Evolutionary conservation across 2,888 invertebrate species (phyloP).

Genomic region (Chalcosyrphus nemorum): DNA sequence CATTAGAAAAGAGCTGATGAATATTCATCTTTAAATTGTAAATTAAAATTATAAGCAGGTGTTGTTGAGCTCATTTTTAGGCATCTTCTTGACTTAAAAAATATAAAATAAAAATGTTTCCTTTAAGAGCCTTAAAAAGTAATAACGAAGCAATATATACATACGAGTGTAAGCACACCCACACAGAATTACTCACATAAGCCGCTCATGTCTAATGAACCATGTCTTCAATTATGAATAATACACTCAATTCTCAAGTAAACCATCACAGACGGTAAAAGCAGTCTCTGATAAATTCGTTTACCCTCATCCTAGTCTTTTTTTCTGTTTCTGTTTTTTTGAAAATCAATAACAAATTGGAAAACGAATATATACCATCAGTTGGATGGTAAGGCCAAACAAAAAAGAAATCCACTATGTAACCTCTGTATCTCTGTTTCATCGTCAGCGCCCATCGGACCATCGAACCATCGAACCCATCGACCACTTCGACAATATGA

Average conservation of each 20-base stretch:
- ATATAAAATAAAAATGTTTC: background rate
- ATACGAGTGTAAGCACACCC: no score
- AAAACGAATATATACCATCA: constrained; percentile 15
- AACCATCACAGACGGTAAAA: constrained; percentile 6
- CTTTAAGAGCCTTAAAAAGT: background rate
- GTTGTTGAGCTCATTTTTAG: no score
- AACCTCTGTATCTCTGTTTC: background rate
- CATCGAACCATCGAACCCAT: background rate
- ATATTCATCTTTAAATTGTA: no score
- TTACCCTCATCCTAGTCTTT: background rate
- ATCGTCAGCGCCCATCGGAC: no score
- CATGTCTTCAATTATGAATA: constrained; percentile 15
- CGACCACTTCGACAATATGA: constrained; percentile 27
- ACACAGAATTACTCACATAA: background rate
- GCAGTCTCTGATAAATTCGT: background rate
- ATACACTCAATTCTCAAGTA: constrained; percentile 1
- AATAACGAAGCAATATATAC: background rate
- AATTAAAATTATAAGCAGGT: no score
- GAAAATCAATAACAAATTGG: constrained; percentile 30
- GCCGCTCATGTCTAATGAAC: background rate
- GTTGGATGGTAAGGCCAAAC: background rate
- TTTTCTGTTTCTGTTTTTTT: constrained; percentile 1
- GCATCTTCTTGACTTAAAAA: no score
- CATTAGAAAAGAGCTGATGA: no score
- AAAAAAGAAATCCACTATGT: constrained; percentile 3